Base-by-base conservation (phyloP, 2,113 vertebrate genomes). In the Hystrix cristata region DNA sequence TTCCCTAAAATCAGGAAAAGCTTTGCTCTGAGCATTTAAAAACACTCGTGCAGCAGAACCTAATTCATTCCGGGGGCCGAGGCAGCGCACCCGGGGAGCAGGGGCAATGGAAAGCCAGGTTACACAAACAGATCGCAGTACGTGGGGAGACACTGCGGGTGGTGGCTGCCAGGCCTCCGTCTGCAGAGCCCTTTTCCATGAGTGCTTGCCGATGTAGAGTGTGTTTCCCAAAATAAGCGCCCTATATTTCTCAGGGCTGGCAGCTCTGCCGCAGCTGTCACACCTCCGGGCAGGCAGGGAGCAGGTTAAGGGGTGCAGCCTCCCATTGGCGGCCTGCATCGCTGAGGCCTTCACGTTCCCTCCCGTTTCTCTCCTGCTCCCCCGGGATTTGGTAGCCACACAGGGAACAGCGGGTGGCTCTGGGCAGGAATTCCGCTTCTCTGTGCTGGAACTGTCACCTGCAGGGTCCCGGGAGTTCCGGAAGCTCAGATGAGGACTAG, bases 161-260 rank as follows among this genome's bases (percentile, higher is more conserved):
- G 59, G 71, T 94, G 83, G 55, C 82, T 43, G 76, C 55, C 57
- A 29, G 74, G 38, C 74, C 71, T 67, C 83, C 80, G 86, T 89
- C 93, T 93, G 91, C 48, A 59, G 60, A 69, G 74, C 38, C 93
- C 74, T 85, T 87, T 83, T 59, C 74, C 65, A 38, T 19, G 29
- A 91, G 74, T 83, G 90, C 51, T 95, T 94, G 93, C 8, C 25
- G 65, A 87, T 90, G 62, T 71, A 82, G 67, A 93, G 48, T 55
- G 8, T 25, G 16, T 87, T 95, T 91, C 90, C 78, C 43, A 72
- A 97, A 97, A 92, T 90, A 97, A 93, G 46, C 91, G 81, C 31
- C 92, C 90, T 97, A 27, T 79, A 85, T 89, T 76, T 80, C 23
- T 89, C 46, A 15, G 59, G 65, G 53, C 16, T n/a, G 69, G 76